phyloP scores from a whole-genome alignment of 2,797 vertebrate species.

The Kryptolebias ocellatus region DNA sequence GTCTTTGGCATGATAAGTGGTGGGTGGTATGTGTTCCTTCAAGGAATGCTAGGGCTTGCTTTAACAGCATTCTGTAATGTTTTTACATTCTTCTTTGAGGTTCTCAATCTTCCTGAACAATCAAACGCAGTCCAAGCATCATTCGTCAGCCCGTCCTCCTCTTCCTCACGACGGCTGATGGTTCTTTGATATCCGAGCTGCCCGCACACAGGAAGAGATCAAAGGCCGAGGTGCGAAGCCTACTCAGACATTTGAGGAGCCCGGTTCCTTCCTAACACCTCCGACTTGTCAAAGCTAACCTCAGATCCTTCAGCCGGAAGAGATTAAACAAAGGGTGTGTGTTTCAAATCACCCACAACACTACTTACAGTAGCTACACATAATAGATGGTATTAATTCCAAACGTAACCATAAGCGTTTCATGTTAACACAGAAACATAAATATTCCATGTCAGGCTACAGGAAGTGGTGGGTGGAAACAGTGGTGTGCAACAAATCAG shows the following conservation, averaged over 20 bases:
- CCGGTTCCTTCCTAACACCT: slow-evolving; percentile 54
- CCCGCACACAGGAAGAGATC: slow-evolving; percentile 60
- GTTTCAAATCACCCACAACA: slow-evolving; percentile 44
- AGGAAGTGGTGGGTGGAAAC: slow-evolving; percentile 54
- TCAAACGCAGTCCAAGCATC: slow-evolving; percentile 39
- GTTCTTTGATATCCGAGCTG: slow-evolving; percentile 64
- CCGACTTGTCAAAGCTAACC: slow-evolving; percentile 50
- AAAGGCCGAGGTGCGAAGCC: slow-evolving; percentile 61
- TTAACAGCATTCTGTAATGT: background rate
- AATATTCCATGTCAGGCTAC: slow-evolving; percentile 30
- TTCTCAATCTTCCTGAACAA: slow-evolving; percentile 15
- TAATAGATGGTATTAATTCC: slow-evolving; percentile 1
- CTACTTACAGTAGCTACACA: slow-evolving; percentile 2
- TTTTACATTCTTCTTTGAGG: slow-evolving; percentile 12
- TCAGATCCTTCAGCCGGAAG: slow-evolving; percentile 45
- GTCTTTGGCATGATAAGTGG: no score
- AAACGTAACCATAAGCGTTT: background rate
- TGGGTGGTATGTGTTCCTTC: background rate
- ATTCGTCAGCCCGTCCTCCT: slow-evolving; percentile 41
- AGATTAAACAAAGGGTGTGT: slow-evolving; percentile 38
- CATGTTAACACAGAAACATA: slow-evolving; percentile 32
- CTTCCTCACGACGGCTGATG: slow-evolving; percentile 46
- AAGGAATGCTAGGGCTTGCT: no score
- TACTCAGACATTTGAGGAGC: slow-evolving; percentile 71
- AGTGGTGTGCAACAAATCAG: slow-evolving; percentile 16